These are phyloP conservation scores for Nemotelus pantherinus DNA, from an alignment of 2,888 invertebrate genomes.

Conservation along the genomic window DNA sequence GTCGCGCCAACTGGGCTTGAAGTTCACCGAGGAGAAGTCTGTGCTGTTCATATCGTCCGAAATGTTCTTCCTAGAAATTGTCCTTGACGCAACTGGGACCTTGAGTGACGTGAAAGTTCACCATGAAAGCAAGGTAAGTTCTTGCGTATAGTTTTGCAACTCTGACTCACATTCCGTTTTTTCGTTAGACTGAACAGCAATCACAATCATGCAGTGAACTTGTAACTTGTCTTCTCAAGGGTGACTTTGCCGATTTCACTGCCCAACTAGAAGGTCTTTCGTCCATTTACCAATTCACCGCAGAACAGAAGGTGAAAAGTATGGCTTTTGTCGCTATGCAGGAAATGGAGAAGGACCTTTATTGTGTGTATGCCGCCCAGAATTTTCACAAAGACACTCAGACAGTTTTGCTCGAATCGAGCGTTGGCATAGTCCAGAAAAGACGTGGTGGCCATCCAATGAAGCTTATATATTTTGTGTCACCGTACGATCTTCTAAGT, in stretches of 20 bases:
- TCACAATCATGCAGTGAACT: conserved; percentile 86
- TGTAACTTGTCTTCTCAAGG: conserved; percentile 81
- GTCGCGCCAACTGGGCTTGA: conserved; percentile 88
- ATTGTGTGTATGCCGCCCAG: conserved; percentile 80
- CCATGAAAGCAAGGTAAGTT: conserved; percentile 83
- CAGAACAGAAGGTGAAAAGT: conserved; percentile 93
- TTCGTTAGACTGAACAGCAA: conserved; percentile 72
- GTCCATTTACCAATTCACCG: conserved; percentile 92
- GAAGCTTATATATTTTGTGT: conserved; percentile 93
- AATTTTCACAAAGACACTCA: conserved; percentile 74
- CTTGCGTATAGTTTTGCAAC: background rate
- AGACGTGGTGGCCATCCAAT: conserved; percentile 90
- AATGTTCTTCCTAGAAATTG: conserved; percentile 94
- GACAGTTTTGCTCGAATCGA: conserved; percentile 84
- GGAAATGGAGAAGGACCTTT: conserved; percentile 90
- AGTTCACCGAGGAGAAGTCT: conserved; percentile 85
- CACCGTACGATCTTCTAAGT: conserved; percentile 90
- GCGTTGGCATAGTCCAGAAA: conserved; percentile 86
- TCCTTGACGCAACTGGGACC: conserved; percentile 82
- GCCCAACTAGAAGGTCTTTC: conserved; percentile 91
- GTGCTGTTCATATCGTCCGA: conserved; percentile 93
- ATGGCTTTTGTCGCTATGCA: conserved; percentile 93
- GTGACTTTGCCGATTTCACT: conserved; percentile 92
- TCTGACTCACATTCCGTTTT: background rate
- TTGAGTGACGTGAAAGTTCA: conserved; percentile 91